These are phyloP conservation scores for Sitobion miscanthi DNA, from an alignment of 1,140 invertebrate genomes.

Conservation along the genomic window DNA sequence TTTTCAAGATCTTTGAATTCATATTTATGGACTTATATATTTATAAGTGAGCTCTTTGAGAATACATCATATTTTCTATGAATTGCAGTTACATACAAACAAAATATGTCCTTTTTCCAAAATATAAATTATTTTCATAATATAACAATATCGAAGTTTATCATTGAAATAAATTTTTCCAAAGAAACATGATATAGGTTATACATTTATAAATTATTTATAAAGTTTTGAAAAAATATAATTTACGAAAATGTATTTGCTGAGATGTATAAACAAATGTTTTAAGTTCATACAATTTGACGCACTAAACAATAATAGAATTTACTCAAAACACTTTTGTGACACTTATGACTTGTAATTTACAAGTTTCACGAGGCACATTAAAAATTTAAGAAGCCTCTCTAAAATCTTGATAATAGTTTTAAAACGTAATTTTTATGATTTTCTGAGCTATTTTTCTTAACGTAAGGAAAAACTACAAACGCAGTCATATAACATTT, in stretches of 20 bases:
- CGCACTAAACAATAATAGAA: neutral
- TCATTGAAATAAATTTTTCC: neutral
- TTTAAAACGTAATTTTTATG: neutral
- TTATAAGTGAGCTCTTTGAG: neutral
- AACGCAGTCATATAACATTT: neutral
- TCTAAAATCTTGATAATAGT: constrained; percentile 9
- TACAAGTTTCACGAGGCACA: neutral
- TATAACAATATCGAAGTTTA: neutral
- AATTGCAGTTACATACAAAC: neutral
- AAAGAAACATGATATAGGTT: neutral
- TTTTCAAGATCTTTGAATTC: neutral
- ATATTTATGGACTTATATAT: neutral
- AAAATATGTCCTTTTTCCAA: neutral
- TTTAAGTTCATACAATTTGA: neutral
- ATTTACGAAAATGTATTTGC: neutral
- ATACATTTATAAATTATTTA: neutral
- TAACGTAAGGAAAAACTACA: neutral
- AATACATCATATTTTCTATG: neutral
- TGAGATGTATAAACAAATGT: neutral
- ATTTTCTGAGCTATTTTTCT: neutral
- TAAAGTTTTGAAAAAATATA: neutral
- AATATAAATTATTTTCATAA: neutral
- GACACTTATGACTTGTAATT: constrained; percentile 3
- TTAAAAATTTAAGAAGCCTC: neutral
- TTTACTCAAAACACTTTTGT: neutral